Conservation (phyloP, 2,888 invertebrate genomes). For the Molanna angustata region DNA sequence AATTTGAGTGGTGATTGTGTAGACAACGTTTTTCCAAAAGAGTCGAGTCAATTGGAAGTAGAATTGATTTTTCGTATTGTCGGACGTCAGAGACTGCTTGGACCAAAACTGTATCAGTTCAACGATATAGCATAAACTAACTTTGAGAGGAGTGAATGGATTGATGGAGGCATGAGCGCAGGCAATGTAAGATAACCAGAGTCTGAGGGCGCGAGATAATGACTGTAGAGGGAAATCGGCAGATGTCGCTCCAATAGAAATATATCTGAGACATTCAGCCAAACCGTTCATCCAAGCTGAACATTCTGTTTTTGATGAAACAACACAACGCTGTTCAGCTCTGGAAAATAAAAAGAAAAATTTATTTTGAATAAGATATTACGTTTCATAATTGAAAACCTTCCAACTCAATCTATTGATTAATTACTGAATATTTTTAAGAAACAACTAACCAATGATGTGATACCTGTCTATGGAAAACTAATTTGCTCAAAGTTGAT, state of each 20-base stretch:
- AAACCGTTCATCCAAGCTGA: conserved; percentile 65
- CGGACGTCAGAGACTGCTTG: conserved; percentile 37
- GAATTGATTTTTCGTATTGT: conserved; percentile 30
- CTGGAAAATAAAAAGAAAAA: conserved; percentile 48
- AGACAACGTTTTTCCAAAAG: conserved; percentile 47
- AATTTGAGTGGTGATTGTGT: conserved; percentile 38
- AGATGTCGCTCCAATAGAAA: conserved; percentile 38
- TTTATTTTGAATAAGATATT: background rate
- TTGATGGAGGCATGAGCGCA: conserved; percentile 31
- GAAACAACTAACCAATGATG: too few species aligned
- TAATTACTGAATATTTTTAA: too few species aligned
- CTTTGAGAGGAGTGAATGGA: conserved; percentile 38
- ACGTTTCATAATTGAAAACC: too few species aligned
- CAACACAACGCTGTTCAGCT: conserved; percentile 57
- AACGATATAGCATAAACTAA: conserved; percentile 39
- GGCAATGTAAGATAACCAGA: conserved; percentile 37
- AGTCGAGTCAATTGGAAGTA: conserved; percentile 43
- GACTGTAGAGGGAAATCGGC: conserved; percentile 11
- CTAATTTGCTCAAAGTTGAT: too few species aligned
- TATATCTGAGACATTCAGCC: conserved; percentile 71
- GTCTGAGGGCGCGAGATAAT: conserved; percentile 19
- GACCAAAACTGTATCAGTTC: conserved; percentile 44
- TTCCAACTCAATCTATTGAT: too few species aligned
- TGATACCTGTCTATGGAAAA: too few species aligned
- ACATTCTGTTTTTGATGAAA: conserved; percentile 65